Evolutionary conservation across 2,797 vertebrate species (phyloP).

Genomic region (Gallirallus australis): DNA sequence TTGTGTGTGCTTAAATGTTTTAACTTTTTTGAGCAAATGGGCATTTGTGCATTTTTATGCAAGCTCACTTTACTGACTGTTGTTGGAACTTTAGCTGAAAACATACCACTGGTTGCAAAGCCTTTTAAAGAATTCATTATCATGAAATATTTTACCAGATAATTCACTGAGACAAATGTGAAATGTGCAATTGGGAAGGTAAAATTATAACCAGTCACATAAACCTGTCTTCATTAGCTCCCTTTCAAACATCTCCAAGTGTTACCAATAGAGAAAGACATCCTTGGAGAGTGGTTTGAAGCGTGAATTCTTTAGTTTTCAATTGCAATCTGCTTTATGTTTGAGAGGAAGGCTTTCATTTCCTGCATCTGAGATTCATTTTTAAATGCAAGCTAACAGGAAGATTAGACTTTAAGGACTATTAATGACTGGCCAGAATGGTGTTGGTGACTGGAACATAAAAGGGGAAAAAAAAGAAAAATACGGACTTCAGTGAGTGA

Average conservation of each 20-base stretch:
- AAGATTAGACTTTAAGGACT: conserved; percentile 61
- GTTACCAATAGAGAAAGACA: conserved; percentile 53
- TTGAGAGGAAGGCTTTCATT: conserved; percentile 73
- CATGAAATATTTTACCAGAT: conserved; percentile 35
- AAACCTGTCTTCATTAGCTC: conserved; percentile 66
- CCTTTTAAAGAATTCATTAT: conserved; percentile 12
- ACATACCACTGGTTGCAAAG: neutral
- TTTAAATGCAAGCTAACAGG: conserved; percentile 54
- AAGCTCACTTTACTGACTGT: neutral
- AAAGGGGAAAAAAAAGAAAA: neutral
- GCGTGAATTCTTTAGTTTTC: conserved; percentile 63
- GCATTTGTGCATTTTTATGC: neutral
- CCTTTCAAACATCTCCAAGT: conserved; percentile 60
- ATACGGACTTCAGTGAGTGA: neutral
- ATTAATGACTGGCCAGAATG: conserved; percentile 17
- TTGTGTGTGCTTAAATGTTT: neutral
- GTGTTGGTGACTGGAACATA: conserved; percentile 43
- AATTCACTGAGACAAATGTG: conserved; percentile 44
- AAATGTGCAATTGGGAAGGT: conserved; percentile 21
- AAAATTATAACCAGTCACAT: conserved; percentile 61
- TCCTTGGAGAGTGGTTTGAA: conserved; percentile 11
- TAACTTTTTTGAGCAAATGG: neutral
- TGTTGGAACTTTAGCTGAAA: conserved; percentile 10
- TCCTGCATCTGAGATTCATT: conserved; percentile 74
- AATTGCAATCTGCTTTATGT: conserved; percentile 62